These are phyloP conservation scores for Tachina grossa DNA, from an alignment of 2,888 invertebrate genomes.

Conservation along the genomic window DNA sequence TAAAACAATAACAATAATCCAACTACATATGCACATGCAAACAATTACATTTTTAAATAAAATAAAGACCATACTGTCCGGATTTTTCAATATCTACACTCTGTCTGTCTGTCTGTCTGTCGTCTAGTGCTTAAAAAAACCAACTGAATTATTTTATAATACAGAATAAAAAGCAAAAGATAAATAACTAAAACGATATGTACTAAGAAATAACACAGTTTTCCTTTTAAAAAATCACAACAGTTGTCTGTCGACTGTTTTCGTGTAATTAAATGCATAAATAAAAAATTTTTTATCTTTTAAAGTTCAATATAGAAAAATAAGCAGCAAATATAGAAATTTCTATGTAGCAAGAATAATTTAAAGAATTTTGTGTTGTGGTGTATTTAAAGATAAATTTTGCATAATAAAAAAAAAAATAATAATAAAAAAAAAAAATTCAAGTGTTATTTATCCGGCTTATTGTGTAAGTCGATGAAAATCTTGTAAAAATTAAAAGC, in stretches of 20 bases:
- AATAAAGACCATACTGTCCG: neutral
- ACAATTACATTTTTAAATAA: neutral
- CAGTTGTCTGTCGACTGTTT: constrained; percentile 6
- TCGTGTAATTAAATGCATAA: constrained; percentile 7
- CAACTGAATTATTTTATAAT: neutral
- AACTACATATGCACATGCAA: neutral
- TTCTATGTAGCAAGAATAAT: constrained; percentile 25
- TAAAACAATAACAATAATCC: constrained; percentile 1
- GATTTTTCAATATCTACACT: neutral
- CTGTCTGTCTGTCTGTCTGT: no score
- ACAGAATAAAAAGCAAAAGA: constrained; percentile 7
- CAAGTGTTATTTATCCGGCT: constrained; percentile 32
- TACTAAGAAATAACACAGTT: neutral
- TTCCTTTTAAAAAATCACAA: constrained; percentile 5
- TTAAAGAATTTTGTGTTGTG: constrained; percentile 21
- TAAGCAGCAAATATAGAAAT: neutral
- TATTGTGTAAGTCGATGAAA: constrained; percentile 36
- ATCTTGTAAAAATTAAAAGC: constrained; percentile 28
- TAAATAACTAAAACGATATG: neutral
- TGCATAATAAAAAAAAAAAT: neutral
- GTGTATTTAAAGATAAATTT: constrained; percentile 43
- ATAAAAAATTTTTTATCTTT: constrained; percentile 17
- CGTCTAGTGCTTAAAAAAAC: neutral
- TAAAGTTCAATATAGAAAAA: constrained; percentile 36
- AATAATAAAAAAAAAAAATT: constrained; percentile 15